phyloP scores from a whole-genome alignment of 2,888 invertebrate species.

The Heteropelma amictum region DNA sequence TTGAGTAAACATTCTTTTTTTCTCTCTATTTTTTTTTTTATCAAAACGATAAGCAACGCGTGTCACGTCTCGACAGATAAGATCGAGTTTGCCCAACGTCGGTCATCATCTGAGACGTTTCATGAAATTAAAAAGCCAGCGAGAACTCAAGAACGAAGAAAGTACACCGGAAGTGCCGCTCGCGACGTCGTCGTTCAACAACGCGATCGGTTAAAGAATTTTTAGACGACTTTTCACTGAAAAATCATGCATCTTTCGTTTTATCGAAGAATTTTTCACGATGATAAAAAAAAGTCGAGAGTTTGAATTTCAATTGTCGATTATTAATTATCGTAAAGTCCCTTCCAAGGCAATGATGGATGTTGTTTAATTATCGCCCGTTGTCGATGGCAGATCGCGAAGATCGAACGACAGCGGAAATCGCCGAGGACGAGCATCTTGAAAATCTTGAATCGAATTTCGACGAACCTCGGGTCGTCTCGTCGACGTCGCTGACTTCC shows the following conservation, averaged over 20 bases:
- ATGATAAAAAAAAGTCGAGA: background rate
- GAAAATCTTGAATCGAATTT: background rate
- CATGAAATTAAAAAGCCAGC: constrained; percentile 59
- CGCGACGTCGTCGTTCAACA: constrained; percentile 8
- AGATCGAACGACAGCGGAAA: background rate
- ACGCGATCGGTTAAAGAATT: background rate
- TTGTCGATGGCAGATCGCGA: background rate
- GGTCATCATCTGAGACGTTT: constrained; percentile 63
- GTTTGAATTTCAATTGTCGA: too few species aligned
- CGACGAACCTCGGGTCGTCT: background rate
- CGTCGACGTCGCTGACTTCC: constrained; percentile 12
- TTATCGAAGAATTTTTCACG: too few species aligned
- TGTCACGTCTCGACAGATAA: constrained; percentile 60
- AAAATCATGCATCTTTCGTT: background rate
- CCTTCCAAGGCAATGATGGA: too few species aligned
- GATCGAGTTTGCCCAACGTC: constrained; percentile 63
- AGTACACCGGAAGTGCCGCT: background rate
- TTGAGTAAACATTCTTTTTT: background rate
- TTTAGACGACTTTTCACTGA: background rate
- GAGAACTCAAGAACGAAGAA: constrained; percentile 40
- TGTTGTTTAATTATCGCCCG: too few species aligned
- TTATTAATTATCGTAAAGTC: too few species aligned
- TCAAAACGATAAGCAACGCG: background rate
- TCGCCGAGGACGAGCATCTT: background rate
- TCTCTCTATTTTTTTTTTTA: background rate